phyloP scores from a whole-genome alignment of 2,113 vertebrate species.

The Petrocephalus zakoni region DNA sequence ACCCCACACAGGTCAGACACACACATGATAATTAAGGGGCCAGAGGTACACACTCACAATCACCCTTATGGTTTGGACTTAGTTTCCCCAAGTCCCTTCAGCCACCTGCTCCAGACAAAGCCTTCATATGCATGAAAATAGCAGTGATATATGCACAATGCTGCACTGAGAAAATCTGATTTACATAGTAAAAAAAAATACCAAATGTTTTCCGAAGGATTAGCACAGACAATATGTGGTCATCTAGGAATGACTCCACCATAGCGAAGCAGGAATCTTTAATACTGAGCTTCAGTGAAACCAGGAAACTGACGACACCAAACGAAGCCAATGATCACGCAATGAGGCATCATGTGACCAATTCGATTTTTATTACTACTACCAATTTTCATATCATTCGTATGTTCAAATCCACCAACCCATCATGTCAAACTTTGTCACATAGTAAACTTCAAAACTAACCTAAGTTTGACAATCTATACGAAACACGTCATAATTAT shows the following conservation, averaged over 20 bases:
- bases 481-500: too few relatives aligned
- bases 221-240: background rate
- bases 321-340: background rate
- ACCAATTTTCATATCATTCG: background rate
- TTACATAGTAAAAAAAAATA: background rate
- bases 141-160: background rate
- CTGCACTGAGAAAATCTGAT: background rate
- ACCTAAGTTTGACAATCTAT: background rate
- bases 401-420: background rate
- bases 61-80: background rate
- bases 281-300: background rate
- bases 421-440: background rate
- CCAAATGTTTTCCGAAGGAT: background rate
- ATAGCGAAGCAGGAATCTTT: background rate
- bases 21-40: background rate
- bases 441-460: background rate
- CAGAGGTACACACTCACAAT: background rate
- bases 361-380: background rate
- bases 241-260: background rate
- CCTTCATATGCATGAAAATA: background rate
- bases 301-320: background rate
- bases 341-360: background rate
- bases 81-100: background rate
- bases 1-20: background rate
- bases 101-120: conserved; percentile 19